phyloP scores from a whole-genome alignment of 53 echinoderm and acorn worm genomes.

The Paracentrotus lividus region DNA sequence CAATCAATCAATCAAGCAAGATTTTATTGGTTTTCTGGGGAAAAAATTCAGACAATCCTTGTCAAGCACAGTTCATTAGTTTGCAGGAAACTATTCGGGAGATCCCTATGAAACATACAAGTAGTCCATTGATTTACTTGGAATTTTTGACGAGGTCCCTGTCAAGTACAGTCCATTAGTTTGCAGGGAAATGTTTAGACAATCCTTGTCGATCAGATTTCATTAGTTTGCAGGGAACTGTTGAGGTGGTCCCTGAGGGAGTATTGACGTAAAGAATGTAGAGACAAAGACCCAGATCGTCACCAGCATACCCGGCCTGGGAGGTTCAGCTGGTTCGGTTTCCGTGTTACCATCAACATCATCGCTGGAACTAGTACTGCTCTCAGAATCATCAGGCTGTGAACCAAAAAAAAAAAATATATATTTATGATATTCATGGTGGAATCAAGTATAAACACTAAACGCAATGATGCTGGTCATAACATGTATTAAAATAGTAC shows the following conservation, averaged over 20 bases:
- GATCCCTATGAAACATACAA: background rate
- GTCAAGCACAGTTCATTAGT: background rate
- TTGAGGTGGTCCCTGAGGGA: conserved; percentile 87
- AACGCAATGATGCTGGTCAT: too few species aligned
- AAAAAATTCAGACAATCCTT: background rate
- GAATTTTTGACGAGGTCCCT: background rate
- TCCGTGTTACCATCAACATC: conserved; percentile 58
- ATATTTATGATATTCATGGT: background rate
- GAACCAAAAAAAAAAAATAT: background rate
- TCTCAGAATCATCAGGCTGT: conserved; percentile 70
- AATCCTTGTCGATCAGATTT: background rate
- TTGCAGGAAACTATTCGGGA: background rate
- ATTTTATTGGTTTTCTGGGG: too few species aligned
- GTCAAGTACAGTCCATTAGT: background rate
- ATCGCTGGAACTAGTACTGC: conserved; percentile 66
- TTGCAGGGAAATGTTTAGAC: background rate
- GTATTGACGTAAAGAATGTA: conserved; percentile 95
- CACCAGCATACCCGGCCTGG: conserved; percentile 82
- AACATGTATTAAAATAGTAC: too few species aligned
- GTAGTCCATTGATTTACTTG: background rate
- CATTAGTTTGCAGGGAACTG: conserved; percentile 71
- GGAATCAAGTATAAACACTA: background rate
- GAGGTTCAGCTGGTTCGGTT: conserved; percentile 73
- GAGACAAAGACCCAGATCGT: conserved; percentile 91
- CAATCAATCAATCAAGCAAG: too few species aligned